Base-by-base conservation (phyloP, 1,140 invertebrate species). In the Mizuhopecten yessoensis region DNA sequence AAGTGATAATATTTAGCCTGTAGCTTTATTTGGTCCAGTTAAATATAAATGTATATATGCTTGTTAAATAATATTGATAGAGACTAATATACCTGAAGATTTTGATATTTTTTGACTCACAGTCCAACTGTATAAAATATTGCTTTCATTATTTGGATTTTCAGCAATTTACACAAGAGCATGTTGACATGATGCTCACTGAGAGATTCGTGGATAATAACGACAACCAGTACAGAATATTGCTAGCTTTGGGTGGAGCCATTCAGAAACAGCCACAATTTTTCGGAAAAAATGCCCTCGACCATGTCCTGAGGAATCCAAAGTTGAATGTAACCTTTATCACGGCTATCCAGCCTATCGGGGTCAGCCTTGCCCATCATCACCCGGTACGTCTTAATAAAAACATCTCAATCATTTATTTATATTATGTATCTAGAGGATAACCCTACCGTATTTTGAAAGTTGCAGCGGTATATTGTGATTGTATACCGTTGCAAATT, bases 221-320 rank as follows among this genome's bases (percentile, higher is more conserved):
- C 5, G 23, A 75, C 23, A n/a, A 75, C 23, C 57, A 75, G 57
- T 75, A 75, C 57, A 75, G 57, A 17, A 75, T 75, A 29, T 29
- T 75, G 23, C 17, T 29, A 11, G 57, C 57, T 5, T 29, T 75
- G 23, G 7, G 57, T 75, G 5, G 5, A 0, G n/a, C 29, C 57
- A 75, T 75, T 75, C n/a, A 23, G 5, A 75, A 75, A 11, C 9
- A 75, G n/a, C 57, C 57, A 75, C 2, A 75, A 75, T 13, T 75
- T 23, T 75, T 75, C 11, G 57, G 57, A 75, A n/a, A 75, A n/a
- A 75, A 75, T n/a, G 17, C 29, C 5, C 23, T 75, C 17, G 57
- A 75, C 15, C 57, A n/a, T 75, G 57, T 75, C 5, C 57, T 75
- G n/a, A 75, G 29, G 57, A 75, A 75, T 75, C 57, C 57, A 75